These are phyloP conservation scores for Antidorcas marsupialis DNA, from an alignment of 2,113 vertebrate species.

Conservation along the genomic window DNA sequence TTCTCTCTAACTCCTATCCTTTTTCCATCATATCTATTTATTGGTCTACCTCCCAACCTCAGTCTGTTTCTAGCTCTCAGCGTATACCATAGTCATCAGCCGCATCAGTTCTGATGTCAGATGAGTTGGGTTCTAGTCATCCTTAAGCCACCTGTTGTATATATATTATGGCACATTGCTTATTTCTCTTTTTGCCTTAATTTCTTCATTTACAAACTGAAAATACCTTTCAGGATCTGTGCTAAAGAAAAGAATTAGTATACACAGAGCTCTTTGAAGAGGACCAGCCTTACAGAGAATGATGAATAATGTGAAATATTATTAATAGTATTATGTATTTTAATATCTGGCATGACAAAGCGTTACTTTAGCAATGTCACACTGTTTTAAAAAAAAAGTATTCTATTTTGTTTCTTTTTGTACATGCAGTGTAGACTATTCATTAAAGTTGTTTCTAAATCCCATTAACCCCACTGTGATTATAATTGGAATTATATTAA, in stretches of 20 bases:
- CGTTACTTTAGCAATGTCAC: not conserved
- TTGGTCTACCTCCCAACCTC: not conserved
- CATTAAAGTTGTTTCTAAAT: constrained; percentile 38
- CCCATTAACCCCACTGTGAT: constrained; percentile 38
- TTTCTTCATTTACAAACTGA: not conserved
- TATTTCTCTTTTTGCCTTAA: not conserved
- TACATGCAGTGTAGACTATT: not conserved
- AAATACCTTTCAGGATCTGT: not conserved
- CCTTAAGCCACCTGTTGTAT: not conserved
- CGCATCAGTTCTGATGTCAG: not conserved
- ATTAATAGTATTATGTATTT: not conserved
- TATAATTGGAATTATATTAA: constrained; percentile 65
- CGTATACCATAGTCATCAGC: not conserved
- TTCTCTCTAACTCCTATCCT: not conserved
- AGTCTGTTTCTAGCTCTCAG: not conserved
- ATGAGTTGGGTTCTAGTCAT: not conserved
- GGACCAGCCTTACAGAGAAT: not conserved
- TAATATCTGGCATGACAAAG: not conserved
- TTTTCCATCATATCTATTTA: not conserved
- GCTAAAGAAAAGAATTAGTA: not conserved
- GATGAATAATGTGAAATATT: not conserved
- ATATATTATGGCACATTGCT: not conserved
- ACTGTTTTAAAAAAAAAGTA: not conserved
- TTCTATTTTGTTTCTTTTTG: not conserved
- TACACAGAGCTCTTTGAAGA: not conserved